Evolutionary conservation across 2,888 invertebrate genomes (phyloP).

Genomic region (Drosophila imparisetae): DNA sequence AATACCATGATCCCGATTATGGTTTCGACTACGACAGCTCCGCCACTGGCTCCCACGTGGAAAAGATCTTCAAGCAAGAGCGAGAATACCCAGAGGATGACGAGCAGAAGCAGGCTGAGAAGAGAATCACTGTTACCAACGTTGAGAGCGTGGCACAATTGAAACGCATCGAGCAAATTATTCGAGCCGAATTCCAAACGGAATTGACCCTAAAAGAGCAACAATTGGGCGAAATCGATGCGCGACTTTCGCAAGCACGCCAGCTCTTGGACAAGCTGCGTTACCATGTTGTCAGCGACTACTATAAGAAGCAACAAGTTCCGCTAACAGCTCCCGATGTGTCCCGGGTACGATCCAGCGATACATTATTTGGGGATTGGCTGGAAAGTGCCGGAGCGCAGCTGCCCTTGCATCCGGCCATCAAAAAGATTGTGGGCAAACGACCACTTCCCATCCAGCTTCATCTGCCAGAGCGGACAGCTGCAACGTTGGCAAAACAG

Average conservation of each 20-base stretch:
- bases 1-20: constrained; percentile 88
- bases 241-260: constrained; percentile 87
- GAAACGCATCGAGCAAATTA: constrained; percentile 86
- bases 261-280: constrained; percentile 87
- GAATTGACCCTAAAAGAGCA: constrained; percentile 89
- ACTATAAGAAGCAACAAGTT: constrained; percentile 87
- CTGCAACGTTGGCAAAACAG: constrained; percentile 85
- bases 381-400: constrained; percentile 82
- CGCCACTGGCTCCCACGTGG: neutral
- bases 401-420: constrained; percentile 89
- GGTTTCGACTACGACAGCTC: constrained; percentile 9
- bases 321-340: constrained; percentile 82
- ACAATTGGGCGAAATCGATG: constrained; percentile 90
- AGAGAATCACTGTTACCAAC: constrained; percentile 54
- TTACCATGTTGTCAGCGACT: constrained; percentile 87
- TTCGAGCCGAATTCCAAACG: constrained; percentile 89
- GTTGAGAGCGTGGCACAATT: constrained; percentile 41
- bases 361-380: constrained; percentile 68
- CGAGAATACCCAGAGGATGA: constrained; percentile 44
- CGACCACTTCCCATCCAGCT: constrained; percentile 80
- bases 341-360: constrained; percentile 75
- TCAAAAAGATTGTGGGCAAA: constrained; percentile 89
- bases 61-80: constrained; percentile 31
- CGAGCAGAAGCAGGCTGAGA: neutral
- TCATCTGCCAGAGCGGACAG: constrained; percentile 84